Evolutionary conservation across 2,113 vertebrate genomes (phyloP).

Genomic region (Catharus minimus): DNA sequence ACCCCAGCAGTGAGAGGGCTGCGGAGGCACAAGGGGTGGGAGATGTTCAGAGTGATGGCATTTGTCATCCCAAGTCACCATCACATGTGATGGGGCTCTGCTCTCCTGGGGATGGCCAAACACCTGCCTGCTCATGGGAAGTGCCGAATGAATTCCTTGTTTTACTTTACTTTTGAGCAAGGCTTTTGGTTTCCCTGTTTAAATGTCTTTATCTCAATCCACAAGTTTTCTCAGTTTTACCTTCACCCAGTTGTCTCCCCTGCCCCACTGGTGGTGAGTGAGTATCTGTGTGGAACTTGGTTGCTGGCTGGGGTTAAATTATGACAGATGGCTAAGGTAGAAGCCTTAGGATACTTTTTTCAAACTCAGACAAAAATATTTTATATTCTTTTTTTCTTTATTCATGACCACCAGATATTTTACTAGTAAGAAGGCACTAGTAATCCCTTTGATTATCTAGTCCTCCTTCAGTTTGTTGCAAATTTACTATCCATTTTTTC

Average conservation of each 20-base stretch:
- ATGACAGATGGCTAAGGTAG: not conserved
- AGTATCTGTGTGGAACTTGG: not conserved
- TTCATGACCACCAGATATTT: not conserved
- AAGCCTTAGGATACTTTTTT: not conserved
- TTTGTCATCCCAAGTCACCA: not conserved
- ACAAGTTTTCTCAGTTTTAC: fast-evolving
- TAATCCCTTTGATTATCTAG: not conserved
- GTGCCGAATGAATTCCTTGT: not conserved
- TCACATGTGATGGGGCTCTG: not conserved
- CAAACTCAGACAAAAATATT: not conserved
- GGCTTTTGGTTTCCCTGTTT: not conserved
- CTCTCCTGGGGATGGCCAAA: not conserved
- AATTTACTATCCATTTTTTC: not conserved
- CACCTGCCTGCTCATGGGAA: not conserved
- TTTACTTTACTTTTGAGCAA: not conserved
- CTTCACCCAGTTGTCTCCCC: not conserved
- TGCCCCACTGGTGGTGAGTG: not conserved
- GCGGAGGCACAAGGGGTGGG: not conserved
- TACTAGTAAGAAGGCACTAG: not conserved
- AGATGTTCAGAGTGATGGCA: not conserved
- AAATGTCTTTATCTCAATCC: not conserved
- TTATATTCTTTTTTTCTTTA: not conserved
- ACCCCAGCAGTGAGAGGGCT: not conserved
- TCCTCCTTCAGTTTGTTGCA: not conserved
- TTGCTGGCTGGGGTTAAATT: not conserved